Conservation (phyloP, 2,797 vertebrate species). For the Limnodromus scolopaceus region DNA sequence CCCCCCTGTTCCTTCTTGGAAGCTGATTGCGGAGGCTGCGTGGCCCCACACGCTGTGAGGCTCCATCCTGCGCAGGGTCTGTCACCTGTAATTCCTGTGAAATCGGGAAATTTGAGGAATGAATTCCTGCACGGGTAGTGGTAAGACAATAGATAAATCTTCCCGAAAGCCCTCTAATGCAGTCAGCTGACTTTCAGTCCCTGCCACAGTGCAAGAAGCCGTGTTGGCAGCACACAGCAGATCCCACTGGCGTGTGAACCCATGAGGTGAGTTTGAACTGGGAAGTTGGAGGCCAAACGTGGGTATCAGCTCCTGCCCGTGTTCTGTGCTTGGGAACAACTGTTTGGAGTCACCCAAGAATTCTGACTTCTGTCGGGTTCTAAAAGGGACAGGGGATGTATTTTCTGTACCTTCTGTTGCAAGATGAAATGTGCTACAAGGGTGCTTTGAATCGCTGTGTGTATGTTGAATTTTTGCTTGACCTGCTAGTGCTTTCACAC, state of each 20-base stretch:
- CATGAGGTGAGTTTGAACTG: neutral
- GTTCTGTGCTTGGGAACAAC: neutral
- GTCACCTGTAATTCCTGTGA: neutral
- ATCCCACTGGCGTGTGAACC: rapidly evolving
- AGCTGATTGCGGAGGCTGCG: neutral
- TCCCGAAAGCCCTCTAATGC: neutral
- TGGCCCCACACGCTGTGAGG: rapidly evolving
- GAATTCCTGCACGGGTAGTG: neutral
- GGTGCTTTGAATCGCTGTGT: neutral
- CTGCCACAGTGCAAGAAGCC: neutral
- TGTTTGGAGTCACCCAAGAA: neutral
- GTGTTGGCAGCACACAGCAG: rapidly evolving
- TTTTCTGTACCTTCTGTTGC: neutral
- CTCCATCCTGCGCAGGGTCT: neutral
- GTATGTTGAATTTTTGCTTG: neutral
- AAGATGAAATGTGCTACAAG: neutral
- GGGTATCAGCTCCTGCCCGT: neutral
- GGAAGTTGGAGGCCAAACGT: rapidly evolving
- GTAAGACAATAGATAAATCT: neutral
- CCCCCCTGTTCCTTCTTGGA: neutral
- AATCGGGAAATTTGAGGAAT: neutral
- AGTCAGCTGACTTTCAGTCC: neutral
- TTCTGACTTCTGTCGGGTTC: neutral
- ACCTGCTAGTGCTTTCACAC: neutral
- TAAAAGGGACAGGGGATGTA: rapidly evolving